phyloP scores from a whole-genome alignment of 2,888 invertebrate species.

The Gasteruption jaculator region DNA sequence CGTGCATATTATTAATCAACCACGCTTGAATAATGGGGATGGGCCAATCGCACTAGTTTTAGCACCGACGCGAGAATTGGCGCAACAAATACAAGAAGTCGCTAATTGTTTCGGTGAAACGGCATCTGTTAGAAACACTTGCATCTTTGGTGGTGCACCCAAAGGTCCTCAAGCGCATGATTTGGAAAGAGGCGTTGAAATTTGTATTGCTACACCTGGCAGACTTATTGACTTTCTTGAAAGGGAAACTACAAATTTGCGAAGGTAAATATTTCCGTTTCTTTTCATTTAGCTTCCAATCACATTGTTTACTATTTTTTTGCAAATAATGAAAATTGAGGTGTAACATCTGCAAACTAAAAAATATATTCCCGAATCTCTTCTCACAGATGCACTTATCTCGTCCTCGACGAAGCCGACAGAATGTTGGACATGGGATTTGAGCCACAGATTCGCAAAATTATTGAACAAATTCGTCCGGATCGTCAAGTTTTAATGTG shows the following conservation, averaged over 20 bases:
- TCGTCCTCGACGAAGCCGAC: slow-evolving; percentile 88
- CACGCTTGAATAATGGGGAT: slow-evolving; percentile 57
- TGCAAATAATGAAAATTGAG: slow-evolving; percentile 87
- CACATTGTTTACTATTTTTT: too few relatives aligned
- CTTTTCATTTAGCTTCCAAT: too few relatives aligned
- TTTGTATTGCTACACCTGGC: slow-evolving; percentile 94
- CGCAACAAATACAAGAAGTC: slow-evolving; percentile 67
- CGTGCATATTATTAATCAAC: slow-evolving; percentile 62
- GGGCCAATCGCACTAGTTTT: slow-evolving; percentile 61
- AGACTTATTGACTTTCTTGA: slow-evolving; percentile 92
- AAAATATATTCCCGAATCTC: slow-evolving; percentile 83
- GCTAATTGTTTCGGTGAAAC: slow-evolving; percentile 88
- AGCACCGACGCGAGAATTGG: slow-evolving; percentile 57
- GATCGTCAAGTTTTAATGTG: slow-evolving; percentile 97
- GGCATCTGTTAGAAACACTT: slow-evolving; percentile 85
- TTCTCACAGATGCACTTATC: slow-evolving; percentile 77
- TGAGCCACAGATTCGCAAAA: slow-evolving; percentile 93
- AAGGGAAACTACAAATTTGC: slow-evolving; percentile 72
- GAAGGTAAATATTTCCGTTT: slow-evolving; percentile 48
- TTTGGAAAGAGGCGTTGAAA: slow-evolving; percentile 85
- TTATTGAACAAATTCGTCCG: slow-evolving; percentile 87
- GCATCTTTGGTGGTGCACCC: slow-evolving; percentile 97
- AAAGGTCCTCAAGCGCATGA: slow-evolving; percentile 88
- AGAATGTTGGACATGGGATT: slow-evolving; percentile 98
- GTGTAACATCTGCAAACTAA: slow-evolving; percentile 84